Percentiles rank a stretch among this genome's conserved stretches.
Conservation (phyloP, 2,888 invertebrate species). For the Apantesis nais region DNA sequence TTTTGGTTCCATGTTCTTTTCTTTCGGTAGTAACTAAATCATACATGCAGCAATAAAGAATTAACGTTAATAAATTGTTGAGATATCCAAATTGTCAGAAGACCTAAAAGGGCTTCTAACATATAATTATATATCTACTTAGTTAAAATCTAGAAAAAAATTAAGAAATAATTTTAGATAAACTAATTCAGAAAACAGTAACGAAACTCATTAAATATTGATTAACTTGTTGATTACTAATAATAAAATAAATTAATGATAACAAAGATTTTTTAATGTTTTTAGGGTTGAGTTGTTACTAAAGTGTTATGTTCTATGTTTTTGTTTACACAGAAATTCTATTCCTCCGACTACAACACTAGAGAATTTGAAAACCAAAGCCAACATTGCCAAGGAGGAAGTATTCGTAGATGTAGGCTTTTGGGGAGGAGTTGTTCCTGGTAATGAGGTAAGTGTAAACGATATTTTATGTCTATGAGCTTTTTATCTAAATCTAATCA, state of each 20-base stretch:
- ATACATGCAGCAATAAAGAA: not conserved
- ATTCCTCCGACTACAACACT: slow-evolving; percentile 89
- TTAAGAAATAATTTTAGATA: too few relatives aligned
- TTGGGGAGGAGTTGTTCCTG: slow-evolving; percentile 90
- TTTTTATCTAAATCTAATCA: not conserved
- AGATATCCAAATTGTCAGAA: not conserved
- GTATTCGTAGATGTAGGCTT: slow-evolving; percentile 90
- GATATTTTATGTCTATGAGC: not conserved
- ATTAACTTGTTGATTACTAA: too few relatives aligned
- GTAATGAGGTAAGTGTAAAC: slow-evolving; percentile 82
- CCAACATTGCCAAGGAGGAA: slow-evolving; percentile 84
- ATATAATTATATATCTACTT: too few relatives aligned
- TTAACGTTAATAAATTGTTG: not conserved
- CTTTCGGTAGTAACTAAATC: not conserved
- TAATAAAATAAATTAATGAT: too few relatives aligned
- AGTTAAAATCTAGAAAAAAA: too few relatives aligned
- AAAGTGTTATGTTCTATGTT: not conserved
- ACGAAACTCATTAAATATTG: too few relatives aligned
- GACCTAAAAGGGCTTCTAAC: not conserved
- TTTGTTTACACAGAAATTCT: slow-evolving; percentile 83
- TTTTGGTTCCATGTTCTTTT: too few relatives aligned
- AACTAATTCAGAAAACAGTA: too few relatives aligned
- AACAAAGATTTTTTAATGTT: not conserved
- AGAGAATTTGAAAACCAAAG: slow-evolving; percentile 86
- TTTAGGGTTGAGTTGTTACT: not conserved